These are phyloP conservation scores for Drosophila gunungcola DNA, from an alignment of 1,140 invertebrate species.

Conservation along the genomic window DNA sequence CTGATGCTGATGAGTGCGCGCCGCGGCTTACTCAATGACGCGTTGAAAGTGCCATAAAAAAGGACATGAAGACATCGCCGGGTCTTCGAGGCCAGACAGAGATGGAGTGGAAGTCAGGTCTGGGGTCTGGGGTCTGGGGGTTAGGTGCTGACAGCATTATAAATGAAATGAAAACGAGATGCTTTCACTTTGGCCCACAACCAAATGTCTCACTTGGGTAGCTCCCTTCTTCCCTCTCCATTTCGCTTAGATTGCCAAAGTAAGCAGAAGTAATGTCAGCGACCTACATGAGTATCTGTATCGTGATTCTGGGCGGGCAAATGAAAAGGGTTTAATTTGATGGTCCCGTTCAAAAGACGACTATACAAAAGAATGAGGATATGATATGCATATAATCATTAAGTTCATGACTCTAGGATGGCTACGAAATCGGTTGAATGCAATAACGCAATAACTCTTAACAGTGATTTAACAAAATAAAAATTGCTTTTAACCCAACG, in stretches of 20 bases:
- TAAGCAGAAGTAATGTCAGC: constrained; percentile 75
- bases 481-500: too few species aligned
- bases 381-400: background rate
- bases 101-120: constrained; percentile 24
- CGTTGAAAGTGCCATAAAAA: constrained; percentile 82
- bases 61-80: constrained; percentile 72
- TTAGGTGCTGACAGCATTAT: constrained; percentile 82
- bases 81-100: background rate
- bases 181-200: constrained; percentile 66
- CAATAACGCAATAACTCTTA: too few species aligned
- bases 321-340: constrained; percentile 38
- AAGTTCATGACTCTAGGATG: too few species aligned
- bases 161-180: constrained; percentile 82
- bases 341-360: constrained; percentile 14
- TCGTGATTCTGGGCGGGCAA: background rate
- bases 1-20: constrained; percentile 70
- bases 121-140: constrained; percentile 44
- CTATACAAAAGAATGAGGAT: constrained; percentile 12
- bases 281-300: constrained; percentile 45
- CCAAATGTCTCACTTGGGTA: constrained; percentile 45
- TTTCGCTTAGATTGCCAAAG: constrained; percentile 58
- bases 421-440: too few species aligned
- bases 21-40: constrained; percentile 79
- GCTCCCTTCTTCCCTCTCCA: background rate
- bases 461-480: too few species aligned